Evolutionary conservation across 2,113 vertebrate genomes (phyloP), one percentile per base, ranked within the genome.

Genomic region (Aix galericulata): DNA sequence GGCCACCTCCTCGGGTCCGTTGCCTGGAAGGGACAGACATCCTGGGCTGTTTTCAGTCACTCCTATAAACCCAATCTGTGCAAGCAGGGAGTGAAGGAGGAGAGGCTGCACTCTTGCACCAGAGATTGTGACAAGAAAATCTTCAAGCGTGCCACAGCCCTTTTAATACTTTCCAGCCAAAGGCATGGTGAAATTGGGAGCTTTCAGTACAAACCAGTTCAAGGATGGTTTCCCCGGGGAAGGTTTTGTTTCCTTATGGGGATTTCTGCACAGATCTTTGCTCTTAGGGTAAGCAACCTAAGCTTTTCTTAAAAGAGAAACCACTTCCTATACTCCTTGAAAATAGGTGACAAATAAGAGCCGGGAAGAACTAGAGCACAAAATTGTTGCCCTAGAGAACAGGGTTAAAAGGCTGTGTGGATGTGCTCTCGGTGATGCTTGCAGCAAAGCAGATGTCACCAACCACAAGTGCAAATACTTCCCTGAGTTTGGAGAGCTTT

Each of bases 281-380:
- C 77, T 76, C 23, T 58, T 18, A 63, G 80, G 13, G 9, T 23
- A 85, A 89, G 58, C 48, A 94, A 69, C 21, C 36, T 87, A 73
- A 91, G 71, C 11, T 91, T 72, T 88, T 93, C 53, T 82, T 52
- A 64, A 74, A 63, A 62, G 52, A 93, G 53, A 81, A 93, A 36
- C 34, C 40, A 22, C 44, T 74, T 77, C 90, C 75, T 58, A 11
- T 0, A 36, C 20, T 59, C 48, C 69, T 68, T 63, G 56, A 50
- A 55, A 79, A 82, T 74, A 86, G 6, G 48, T 62, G 58, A 68
- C 32, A 89, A 86, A 32, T 21, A 75, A 86, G 82, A 90, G n/a
- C 74, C 40, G 53, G 71, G 31, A 84, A 88, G 86, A 96, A 93
- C 18, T 87, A 56, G 81, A 94, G 88, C 77, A 96, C 91, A 95